Evolutionary conservation across 2,797 vertebrate genomes (phyloP).

Genomic region (Darevskia nairensis): DNA sequence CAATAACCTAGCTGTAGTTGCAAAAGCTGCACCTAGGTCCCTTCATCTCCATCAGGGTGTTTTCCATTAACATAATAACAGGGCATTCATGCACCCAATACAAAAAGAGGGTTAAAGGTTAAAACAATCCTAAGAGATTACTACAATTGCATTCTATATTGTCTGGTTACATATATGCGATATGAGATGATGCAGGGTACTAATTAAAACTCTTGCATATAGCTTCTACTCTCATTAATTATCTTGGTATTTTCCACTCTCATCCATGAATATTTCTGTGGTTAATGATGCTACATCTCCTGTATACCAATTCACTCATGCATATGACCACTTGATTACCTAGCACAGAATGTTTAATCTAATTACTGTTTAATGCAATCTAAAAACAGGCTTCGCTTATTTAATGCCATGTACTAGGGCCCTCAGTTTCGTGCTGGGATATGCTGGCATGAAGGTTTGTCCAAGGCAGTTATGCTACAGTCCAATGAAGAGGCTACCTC

Average conservation of each 20-base stretch:
- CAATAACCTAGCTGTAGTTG: background rate
- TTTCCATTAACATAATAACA: conserved; percentile 33
- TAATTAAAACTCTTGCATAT: conserved; percentile 36
- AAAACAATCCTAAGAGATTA: conserved; percentile 38
- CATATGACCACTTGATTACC: conserved; percentile 59
- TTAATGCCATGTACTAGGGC: background rate
- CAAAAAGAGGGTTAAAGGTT: conserved; percentile 29
- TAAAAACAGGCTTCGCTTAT: conserved; percentile 16
- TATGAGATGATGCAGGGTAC: conserved; percentile 1
- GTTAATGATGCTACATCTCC: conserved; percentile 44
- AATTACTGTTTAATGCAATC: conserved; percentile 47
- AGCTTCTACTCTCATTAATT: conserved; percentile 46
- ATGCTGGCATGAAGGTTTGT: background rate
- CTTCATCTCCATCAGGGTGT: conserved; percentile 16
- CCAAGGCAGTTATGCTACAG: background rate
- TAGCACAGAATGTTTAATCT: conserved; percentile 62
- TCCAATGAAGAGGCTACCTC: background rate
- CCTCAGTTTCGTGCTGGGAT: background rate
- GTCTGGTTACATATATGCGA: conserved; percentile 10
- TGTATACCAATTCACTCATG: conserved; percentile 55
- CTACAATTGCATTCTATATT: conserved; percentile 31
- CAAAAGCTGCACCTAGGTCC: conserved; percentile 13
- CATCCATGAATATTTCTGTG: conserved; percentile 42
- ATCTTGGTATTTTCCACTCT: conserved; percentile 40
- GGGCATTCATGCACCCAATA: conserved; percentile 14